These are phyloP conservation scores for Gallinago solitaria DNA, from an alignment of 2,797 vertebrate species.

Conservation along the genomic window DNA sequence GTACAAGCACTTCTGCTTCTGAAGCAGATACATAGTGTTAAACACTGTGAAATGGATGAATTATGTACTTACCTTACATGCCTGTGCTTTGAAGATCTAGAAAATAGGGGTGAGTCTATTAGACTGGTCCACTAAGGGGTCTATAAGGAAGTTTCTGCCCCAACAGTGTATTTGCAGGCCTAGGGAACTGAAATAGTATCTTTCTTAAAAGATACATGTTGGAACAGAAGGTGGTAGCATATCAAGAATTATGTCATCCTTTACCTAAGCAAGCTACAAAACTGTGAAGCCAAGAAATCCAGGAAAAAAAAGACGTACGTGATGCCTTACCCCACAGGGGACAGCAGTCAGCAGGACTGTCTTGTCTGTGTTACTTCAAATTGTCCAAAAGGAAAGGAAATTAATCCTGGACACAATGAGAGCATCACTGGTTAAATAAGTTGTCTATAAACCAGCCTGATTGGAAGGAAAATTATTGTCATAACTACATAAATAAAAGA, in stretches of 20 bases:
- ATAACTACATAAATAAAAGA: not conserved
- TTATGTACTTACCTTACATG: accelerated
- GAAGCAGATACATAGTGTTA: not conserved
- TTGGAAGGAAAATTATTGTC: not conserved
- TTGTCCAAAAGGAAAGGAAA: not conserved
- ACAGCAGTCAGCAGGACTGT: not conserved
- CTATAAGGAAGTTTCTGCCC: not conserved
- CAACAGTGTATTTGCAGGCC: not conserved
- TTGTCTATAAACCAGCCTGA: not conserved
- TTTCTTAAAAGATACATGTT: not conserved
- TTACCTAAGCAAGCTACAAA: not conserved
- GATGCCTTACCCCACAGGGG: not conserved
- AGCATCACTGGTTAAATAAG: not conserved
- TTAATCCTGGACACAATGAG: not conserved
- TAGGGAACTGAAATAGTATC: not conserved
- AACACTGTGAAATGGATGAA: not conserved
- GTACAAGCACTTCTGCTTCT: not conserved
- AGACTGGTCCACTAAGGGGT: not conserved
- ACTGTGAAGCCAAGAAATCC: not conserved
- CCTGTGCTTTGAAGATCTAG: not conserved
- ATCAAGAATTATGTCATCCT: not conserved
- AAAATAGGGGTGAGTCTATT: not conserved
- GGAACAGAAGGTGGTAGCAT: not conserved
- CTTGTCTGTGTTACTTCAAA: not conserved
- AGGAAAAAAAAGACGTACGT: not conserved